Evolutionary conservation across 2,797 vertebrate species (phyloP), one percentile per base, ranked within the genome.

Genomic region (Danionella dracula): DNA sequence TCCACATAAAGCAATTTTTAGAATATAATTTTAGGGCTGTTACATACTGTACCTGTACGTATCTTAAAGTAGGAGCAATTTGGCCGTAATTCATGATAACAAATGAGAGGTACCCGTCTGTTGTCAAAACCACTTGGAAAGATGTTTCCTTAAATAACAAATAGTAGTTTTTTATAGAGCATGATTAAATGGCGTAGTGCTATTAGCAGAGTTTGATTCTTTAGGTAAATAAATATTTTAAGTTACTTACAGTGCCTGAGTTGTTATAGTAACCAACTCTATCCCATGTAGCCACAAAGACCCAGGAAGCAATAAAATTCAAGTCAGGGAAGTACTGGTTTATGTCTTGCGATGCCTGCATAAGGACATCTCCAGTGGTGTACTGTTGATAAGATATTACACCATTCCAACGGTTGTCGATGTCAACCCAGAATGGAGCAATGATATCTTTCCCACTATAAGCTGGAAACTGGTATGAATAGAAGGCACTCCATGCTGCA

Each of bases 261-360:
- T 0, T 2, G 1, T 81, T 7, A 1, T 0, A 89, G 66, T 88
- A 92, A 0, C 83, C 78, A 0, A 90, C 72, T 0, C 56, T n/a
- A 51, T 88, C 72, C 89, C 91, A 93, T 2, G 87, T 89, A 37
- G 81, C 90, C 37, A 92, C 67, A 5, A 91, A 85, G 13, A 88
- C 87, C 88, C 80, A 92, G 0, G 10, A 67, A 4, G 84, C 79
- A 0, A 0, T 29, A 20, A 85, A 91, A 1, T 61, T 8, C 1
- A 76, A 2, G 0, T 0, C 0, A 2, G 86, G 84, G 16, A 89
- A 90, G 48, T 91, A 87, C 0, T 2, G 1, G 46, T 80, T 85
- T 16, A 91, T 84, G 64, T 91, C 77, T 0, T 0, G 1, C 12
- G 88, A 85, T 13, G 86, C 77, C 7, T 20, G 38, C 0, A 44